Evolutionary conservation across 2,888 invertebrate species (phyloP).

Genomic region (Hyppa rectilinea): DNA sequence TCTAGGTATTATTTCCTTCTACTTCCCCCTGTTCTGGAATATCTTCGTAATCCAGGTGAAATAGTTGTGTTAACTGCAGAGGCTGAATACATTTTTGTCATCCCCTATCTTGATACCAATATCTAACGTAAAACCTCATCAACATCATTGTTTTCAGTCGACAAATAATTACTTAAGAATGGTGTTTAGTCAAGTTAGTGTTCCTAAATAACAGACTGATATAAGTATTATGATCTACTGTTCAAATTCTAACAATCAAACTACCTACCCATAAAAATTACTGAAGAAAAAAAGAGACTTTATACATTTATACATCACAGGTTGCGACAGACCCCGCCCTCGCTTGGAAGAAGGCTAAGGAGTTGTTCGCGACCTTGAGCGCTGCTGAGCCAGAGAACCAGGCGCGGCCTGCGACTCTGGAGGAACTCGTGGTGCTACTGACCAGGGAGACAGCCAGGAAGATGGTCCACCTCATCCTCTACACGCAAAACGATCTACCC

Average conservation of each 20-base stretch:
- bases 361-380: constrained; percentile 93
- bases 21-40: neutral
- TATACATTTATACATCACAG: no score
- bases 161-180: neutral
- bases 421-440: constrained; percentile 94
- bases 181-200: neutral
- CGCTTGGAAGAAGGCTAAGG: constrained; percentile 93
- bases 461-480: constrained; percentile 95
- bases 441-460: constrained; percentile 95
- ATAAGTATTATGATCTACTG: no score
- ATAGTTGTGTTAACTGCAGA: no score
- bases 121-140: no score
- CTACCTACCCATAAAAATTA: no score
- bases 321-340: constrained; percentile 94
- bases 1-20: no score
- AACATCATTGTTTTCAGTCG: no score
- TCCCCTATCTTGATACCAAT: no score
- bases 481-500: constrained; percentile 92
- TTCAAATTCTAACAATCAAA: neutral
- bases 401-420: constrained; percentile 94
- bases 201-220: neutral
- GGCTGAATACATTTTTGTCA: neutral
- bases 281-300: no score
- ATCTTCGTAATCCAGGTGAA: neutral
- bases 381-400: constrained; percentile 96